These are phyloP conservation scores for Hypselothyrea guttata DNA, from an alignment of 2,888 invertebrate genomes.

Conservation along the genomic window DNA sequence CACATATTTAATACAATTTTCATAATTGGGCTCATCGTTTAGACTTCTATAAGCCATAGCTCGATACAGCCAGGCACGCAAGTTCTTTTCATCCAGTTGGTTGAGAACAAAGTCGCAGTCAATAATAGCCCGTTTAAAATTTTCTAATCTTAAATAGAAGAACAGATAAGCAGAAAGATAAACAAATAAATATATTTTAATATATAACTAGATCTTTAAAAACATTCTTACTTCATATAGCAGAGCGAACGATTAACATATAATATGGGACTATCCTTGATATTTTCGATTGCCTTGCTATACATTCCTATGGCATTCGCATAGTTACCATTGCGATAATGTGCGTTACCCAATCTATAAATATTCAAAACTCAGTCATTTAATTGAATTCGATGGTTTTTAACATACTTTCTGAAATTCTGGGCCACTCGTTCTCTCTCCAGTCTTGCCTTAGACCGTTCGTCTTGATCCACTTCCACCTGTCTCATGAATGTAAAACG, in stretches of 20 bases:
- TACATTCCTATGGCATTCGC: constrained; percentile 89
- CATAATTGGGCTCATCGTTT: constrained; percentile 84
- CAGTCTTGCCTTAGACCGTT: constrained; percentile 86
- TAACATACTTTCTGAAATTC: constrained; percentile 85
- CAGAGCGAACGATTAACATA: constrained; percentile 90
- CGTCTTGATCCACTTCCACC: constrained; percentile 88
- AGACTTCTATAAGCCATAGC: constrained; percentile 87
- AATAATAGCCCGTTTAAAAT: constrained; percentile 86
- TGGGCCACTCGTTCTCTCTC: constrained; percentile 88
- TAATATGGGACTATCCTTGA: constrained; percentile 89
- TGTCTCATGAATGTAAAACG: constrained; percentile 89
- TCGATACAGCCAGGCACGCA: constrained; percentile 89
- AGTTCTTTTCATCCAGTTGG: constrained; percentile 87
- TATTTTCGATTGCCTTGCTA: constrained; percentile 89
- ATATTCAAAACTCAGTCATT: background rate
- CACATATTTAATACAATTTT: constrained; percentile 85
- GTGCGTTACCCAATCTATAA: constrained; percentile 86
- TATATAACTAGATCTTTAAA: too few species aligned
- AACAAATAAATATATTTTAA: too few species aligned
- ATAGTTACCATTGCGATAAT: constrained; percentile 87
- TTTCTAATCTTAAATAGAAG: constrained; percentile 70
- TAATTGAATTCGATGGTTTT: background rate
- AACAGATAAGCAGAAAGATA: background rate
- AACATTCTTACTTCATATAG: constrained; percentile 77
- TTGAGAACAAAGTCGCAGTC: constrained; percentile 89